phyloP scores from a whole-genome alignment of 2,888 invertebrate genomes.

The Morpho achilles region DNA sequence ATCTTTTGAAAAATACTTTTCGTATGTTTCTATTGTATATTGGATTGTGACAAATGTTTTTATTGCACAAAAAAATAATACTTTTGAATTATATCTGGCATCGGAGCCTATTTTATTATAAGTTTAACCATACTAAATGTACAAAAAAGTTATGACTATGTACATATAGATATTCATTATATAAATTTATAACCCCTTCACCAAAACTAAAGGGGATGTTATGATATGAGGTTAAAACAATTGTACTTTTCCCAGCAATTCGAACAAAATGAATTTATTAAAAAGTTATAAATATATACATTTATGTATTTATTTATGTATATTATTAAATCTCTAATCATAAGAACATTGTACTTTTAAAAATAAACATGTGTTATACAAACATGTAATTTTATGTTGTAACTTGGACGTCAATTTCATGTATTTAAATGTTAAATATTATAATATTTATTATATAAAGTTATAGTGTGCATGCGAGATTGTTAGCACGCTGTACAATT shows the following conservation, averaged over 20 bases:
- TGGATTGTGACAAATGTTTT: constrained; percentile 5
- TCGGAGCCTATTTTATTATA: constrained; percentile 9
- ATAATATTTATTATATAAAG: constrained; percentile 47
- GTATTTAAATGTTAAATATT: constrained; percentile 51
- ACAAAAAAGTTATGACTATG: constrained; percentile 9
- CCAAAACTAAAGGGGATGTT: constrained; percentile 13
- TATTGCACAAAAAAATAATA: constrained; percentile 5
- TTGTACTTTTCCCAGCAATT: constrained; percentile 20
- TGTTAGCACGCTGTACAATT: constrained; percentile 53
- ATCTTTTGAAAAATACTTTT: constrained; percentile 2
- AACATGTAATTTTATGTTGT: constrained; percentile 61
- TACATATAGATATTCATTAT: constrained; percentile 14
- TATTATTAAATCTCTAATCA: too few relatives aligned
- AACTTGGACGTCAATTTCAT: constrained; percentile 71
- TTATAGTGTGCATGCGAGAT: constrained; percentile 57
- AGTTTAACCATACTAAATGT: constrained; percentile 10
- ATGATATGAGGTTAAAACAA: constrained; percentile 13
- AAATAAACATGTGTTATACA: constrained; percentile 40
- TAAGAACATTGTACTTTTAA: constrained; percentile 6
- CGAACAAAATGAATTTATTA: constrained; percentile 5
- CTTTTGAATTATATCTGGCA: constrained; percentile 1
- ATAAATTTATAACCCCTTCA: constrained; percentile 13
- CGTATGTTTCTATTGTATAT: constrained; percentile 10
- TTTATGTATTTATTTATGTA: too few relatives aligned
- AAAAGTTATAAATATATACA: constrained; percentile 4